Base-by-base conservation (phyloP, 2,888 invertebrate genomes). In the Parnassius smintheus region DNA sequence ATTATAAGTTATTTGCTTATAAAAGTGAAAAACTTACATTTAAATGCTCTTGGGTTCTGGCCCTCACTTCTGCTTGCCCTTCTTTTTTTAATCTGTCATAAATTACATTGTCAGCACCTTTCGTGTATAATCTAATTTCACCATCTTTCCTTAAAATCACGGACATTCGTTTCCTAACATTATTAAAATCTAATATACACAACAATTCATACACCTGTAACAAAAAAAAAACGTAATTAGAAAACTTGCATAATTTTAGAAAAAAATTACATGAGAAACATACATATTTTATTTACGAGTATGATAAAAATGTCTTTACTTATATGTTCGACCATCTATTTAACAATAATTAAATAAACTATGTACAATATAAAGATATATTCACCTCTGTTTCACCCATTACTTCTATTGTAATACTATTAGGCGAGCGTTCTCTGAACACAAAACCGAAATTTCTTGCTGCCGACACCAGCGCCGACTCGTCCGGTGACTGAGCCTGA, bases 381-480 rank as follows among this genome's bases (percentile, higher is more conserved):
- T 9, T 78, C 76, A 94, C 94, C 92, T 96, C 96, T 77, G 93
- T 93, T 77, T 93, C 93, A 75, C 96, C 96, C 95, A 95, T 95
- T 72, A 96, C 96, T 86, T 96, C 96, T 83, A 98, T 97, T 69
- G 97, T 97, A 91, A 98, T 97, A 92, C 96, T 97, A 92, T 97
- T 97, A 70, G 98, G 97, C 81, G 97, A 95, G 80, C 97, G 94
- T 86, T 98, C 97, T 91, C 95, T 96, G 91, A 99, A 99, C 68
- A 99, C 99, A 91, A 98, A 99, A 74, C 99, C 99, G 90, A 99
- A 99, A 91, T 99, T 99, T 76, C 99, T 94, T 3, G 99, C 99
- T 1, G 99, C 99, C 11, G 98, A 97, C 22, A 99, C 99, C 46
- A 99, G 93, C 1, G 99, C 99, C 54, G 97, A 96, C 86, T 99